Base-by-base conservation (phyloP, 2,888 invertebrate species). In the Phania funesta region DNA sequence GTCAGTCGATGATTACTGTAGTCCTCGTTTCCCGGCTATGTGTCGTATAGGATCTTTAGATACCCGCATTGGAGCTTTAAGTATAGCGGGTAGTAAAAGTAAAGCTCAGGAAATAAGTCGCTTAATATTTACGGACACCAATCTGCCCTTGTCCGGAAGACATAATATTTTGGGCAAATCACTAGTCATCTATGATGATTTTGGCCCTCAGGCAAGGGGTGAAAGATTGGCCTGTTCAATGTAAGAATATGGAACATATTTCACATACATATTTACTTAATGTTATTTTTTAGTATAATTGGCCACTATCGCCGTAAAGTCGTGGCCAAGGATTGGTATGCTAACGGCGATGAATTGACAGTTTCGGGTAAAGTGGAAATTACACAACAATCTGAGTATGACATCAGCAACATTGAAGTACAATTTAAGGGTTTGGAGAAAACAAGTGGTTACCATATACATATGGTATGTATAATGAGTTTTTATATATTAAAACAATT, bases 181-280 rank as follows among this genome's bases (percentile, higher is more conserved):
- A 7, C 91, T 98, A 35, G 96, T 97, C 1, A 93, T 98, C 60
- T 96, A 95, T 87, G 97, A 96, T 88, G 97, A 97, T 88, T 94
- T 95, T 87, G 96, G 96, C 0, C 97, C 97, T 0, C 94, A 95
- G 81, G 97, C 97, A 0, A 92, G 98, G 84, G 98, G 98, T 13
- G 96, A 97, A 90, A 92, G 98, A 82, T 92, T 98, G 88, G 97
- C 96, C 0, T 98, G 98, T 90, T 95, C 97, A 8, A 93, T 93
- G 96, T 97, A 90, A 93, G 92, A 58, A 29, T 8, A 26, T 35
- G 1, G 9, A 2, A 38, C 9, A 9, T 56, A n/a, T 41, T n/a
- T 41, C n/a, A 41, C 13, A 29, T 41, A 3, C 38, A 0, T 3
- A 4, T 11, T 5, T 16, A 9, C 3, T 41, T 4, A 13, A 13